phyloP scores from a whole-genome alignment of 2,797 vertebrate species.

The Allobates femoralis region DNA sequence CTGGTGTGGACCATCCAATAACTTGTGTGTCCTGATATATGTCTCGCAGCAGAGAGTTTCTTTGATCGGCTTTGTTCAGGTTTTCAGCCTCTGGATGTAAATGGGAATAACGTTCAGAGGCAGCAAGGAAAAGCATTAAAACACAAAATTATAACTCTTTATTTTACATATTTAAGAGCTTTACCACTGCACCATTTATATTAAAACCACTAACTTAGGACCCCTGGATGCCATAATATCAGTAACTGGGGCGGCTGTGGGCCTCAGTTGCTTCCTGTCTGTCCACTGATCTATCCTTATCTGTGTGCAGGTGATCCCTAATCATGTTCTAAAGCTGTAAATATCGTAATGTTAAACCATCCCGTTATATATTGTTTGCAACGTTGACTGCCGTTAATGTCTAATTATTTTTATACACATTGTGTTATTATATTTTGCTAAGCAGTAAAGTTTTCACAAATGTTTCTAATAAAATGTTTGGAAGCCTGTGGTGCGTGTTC shows the following conservation, averaged over 20 bases:
- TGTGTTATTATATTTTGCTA: slow-evolving; percentile 1
- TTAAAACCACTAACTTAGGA: no score
- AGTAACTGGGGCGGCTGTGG: no score
- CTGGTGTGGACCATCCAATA: no score
- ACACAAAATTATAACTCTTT: no score
- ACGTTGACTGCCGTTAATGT: neutral
- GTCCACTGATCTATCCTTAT: neutral
- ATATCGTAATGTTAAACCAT: neutral
- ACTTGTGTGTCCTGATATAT: no score
- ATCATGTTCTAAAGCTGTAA: neutral
- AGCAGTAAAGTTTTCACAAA: slow-evolving; percentile 24
- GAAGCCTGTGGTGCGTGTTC: no score
- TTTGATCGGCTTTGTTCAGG: neutral
- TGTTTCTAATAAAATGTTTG: slow-evolving; percentile 15
- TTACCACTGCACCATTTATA: no score
- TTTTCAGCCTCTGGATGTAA: neutral
- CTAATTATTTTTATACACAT: neutral
- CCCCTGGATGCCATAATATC: no score
- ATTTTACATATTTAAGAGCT: no score
- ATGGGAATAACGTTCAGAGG: neutral
- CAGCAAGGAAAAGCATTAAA: neutral
- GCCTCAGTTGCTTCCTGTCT: no score
- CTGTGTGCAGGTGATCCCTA: neutral
- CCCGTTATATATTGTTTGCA: neutral
- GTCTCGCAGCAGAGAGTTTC: no score